These are phyloP conservation scores for Tubulanus polymorphus DNA, from an alignment of 2,888 invertebrate genomes.

Conservation along the genomic window DNA sequence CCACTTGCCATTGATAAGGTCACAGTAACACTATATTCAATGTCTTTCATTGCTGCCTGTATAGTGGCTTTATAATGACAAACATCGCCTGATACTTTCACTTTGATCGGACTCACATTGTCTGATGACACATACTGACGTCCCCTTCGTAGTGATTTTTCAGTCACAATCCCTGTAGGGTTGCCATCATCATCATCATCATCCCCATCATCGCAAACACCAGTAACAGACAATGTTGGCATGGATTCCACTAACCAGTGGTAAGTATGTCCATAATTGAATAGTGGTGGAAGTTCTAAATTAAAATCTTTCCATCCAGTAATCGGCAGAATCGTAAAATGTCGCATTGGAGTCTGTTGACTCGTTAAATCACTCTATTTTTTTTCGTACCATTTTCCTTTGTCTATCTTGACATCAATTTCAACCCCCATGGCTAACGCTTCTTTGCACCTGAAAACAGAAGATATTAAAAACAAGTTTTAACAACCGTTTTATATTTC, in stretches of 20 bases:
- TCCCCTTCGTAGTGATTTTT: not conserved
- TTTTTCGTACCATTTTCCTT: no score
- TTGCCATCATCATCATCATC: not conserved
- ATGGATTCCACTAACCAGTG: not conserved
- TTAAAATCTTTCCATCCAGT: not conserved
- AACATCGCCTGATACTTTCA: not conserved
- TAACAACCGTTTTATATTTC: no score
- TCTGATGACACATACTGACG: not conserved
- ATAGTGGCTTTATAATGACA: not conserved
- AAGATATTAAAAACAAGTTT: no score
- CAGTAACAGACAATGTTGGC: not conserved
- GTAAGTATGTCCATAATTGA: constrained; percentile 2
- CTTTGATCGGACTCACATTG: not conserved
- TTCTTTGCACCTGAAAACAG: no score
- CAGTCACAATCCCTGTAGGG: not conserved
- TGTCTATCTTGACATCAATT: no score
- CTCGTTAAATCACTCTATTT: no score
- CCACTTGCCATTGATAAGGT: constrained; percentile 3
- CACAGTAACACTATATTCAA: not conserved
- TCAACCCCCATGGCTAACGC: no score
- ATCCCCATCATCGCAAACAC: not conserved
- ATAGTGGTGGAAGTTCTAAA: not conserved
- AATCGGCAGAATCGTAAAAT: not conserved
- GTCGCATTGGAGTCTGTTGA: no score
- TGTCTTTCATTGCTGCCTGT: not conserved